phyloP scores from a whole-genome alignment of 1,140 invertebrate genomes.

The Melanaphis sacchari region DNA sequence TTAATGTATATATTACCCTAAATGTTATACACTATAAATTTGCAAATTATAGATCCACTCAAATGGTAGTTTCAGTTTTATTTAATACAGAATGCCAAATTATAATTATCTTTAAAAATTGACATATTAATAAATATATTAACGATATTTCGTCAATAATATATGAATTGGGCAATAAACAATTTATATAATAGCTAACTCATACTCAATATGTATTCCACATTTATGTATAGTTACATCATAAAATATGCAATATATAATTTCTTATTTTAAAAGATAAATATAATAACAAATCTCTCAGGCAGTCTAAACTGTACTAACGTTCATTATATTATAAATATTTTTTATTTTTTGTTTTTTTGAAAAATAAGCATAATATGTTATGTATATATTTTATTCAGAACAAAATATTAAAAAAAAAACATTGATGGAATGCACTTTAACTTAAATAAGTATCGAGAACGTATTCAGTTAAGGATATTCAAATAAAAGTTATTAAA shows the following conservation, averaged over 20 bases:
- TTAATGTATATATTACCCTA: background rate
- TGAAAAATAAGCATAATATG: background rate
- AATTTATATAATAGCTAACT: background rate
- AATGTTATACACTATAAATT: background rate
- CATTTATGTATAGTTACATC: background rate
- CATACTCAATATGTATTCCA: background rate
- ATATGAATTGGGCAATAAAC: background rate
- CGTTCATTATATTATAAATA: background rate
- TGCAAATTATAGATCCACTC: background rate
- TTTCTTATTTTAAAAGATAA: background rate
- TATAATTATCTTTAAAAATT: background rate
- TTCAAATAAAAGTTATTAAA: background rate
- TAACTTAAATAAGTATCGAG: background rate
- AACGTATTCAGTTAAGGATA: background rate
- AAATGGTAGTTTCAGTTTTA: background rate
- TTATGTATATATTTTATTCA: background rate
- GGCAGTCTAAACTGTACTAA: background rate
- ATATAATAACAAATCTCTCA: background rate
- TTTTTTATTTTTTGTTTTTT: too few species aligned
- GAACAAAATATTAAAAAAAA: background rate
- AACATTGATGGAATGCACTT: background rate
- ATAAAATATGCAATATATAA: background rate
- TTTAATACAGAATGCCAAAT: background rate
- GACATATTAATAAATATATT: background rate
- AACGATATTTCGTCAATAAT: background rate